These are phyloP conservation scores for Euborellia annulipes DNA, from an alignment of 1,140 invertebrate species.

Conservation along the genomic window DNA sequence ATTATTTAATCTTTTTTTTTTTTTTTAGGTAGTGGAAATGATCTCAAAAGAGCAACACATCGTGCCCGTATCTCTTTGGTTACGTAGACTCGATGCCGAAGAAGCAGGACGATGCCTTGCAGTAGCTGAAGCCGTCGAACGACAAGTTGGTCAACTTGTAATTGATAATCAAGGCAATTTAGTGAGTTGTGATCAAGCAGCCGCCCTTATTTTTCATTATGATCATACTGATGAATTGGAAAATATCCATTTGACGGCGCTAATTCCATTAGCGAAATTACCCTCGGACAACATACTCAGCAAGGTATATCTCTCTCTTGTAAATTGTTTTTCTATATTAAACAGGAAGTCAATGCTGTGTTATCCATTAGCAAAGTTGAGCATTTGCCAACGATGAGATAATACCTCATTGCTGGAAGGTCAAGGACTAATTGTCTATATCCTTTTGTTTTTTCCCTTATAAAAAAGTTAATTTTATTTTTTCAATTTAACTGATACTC, in stretches of 20 bases:
- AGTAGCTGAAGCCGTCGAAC: slow-evolving; percentile 42
- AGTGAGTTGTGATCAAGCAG: slow-evolving; percentile 28
- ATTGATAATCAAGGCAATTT: slow-evolving; percentile 31
- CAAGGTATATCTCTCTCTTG: no score
- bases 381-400: no score
- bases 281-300: slow-evolving; percentile 23
- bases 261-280: slow-evolving; percentile 35
- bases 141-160: slow-evolving; percentile 25
- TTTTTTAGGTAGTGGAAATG: slow-evolving; percentile 37
- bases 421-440: no score
- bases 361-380: no score
- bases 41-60: slow-evolving; percentile 33
- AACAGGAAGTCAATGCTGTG: no score
- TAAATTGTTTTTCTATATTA: no score
- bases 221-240: slow-evolving; percentile 29
- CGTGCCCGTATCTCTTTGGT: slow-evolving; percentile 44
- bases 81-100: slow-evolving; percentile 37
- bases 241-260: slow-evolving; percentile 29
- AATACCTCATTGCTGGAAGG: no score
- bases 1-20: no score
- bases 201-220: slow-evolving; percentile 32
- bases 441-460: no score
- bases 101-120: slow-evolving; percentile 38
- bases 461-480: no score
- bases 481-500: no score